Evolutionary conservation across 2,888 invertebrate genomes (phyloP).

Genomic region (Elmis aenea): DNA sequence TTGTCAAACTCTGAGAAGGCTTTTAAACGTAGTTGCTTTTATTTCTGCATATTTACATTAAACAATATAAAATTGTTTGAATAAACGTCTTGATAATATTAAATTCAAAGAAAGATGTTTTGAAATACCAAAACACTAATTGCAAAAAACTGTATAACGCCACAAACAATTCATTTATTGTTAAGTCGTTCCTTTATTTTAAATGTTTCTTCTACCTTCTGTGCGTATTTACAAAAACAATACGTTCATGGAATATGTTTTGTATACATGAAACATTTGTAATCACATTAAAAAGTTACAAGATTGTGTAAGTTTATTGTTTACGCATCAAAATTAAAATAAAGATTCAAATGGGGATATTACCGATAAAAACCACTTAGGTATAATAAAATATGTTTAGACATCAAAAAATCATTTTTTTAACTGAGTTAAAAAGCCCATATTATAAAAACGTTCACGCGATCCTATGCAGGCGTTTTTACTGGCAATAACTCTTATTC

Average conservation of each 20-base stretch:
- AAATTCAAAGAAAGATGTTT: too few relatives aligned
- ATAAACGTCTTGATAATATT: too few relatives aligned
- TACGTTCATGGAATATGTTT: neutral
- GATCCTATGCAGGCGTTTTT: conserved; percentile 22
- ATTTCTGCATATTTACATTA: too few relatives aligned
- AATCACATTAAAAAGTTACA: conserved; percentile 8
- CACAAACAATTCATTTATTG: too few relatives aligned
- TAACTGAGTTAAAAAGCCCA: conserved; percentile 15
- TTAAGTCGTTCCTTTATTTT: too few relatives aligned
- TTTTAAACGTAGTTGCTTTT: too few relatives aligned
- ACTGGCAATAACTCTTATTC: conserved; percentile 30
- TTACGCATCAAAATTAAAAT: conserved; percentile 15
- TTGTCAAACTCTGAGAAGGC: too few relatives aligned
- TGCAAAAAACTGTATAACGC: too few relatives aligned
- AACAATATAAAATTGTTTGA: too few relatives aligned
- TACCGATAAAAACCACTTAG: conserved; percentile 13
- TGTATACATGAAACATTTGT: conserved; percentile 6
- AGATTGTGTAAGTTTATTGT: conserved; percentile 8
- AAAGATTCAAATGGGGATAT: conserved; percentile 3
- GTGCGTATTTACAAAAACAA: neutral
- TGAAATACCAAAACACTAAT: too few relatives aligned
- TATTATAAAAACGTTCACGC: conserved; percentile 26
- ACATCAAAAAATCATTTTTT: too few relatives aligned
- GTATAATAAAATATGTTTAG: conserved; percentile 18
- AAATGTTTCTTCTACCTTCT: too few relatives aligned